phyloP scores from a whole-genome alignment of 2,797 vertebrate species.

The Lophius americanus region DNA sequence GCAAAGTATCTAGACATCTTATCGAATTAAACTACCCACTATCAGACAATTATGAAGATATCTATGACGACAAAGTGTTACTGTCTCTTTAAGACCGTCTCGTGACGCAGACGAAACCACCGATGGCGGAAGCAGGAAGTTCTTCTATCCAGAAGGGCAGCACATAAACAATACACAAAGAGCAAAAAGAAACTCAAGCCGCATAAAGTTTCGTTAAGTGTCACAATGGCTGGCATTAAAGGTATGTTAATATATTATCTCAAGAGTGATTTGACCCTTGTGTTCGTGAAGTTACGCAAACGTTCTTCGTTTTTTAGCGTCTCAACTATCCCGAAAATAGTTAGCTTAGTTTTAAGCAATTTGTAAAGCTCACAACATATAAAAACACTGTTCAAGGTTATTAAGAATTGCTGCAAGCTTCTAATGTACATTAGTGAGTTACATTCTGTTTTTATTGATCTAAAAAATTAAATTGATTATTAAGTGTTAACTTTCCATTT shows the following conservation, averaged over 20 bases:
- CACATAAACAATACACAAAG: conserved; percentile 66
- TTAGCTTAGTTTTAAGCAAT: conserved; percentile 9
- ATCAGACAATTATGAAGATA: neutral
- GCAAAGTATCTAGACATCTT: neutral
- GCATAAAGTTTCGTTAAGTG: neutral
- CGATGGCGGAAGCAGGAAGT: conserved; percentile 80
- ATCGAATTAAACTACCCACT: neutral
- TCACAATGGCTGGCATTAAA: conserved; percentile 83
- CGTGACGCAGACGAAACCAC: conserved; percentile 18
- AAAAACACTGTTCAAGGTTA: neutral
- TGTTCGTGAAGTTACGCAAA: neutral
- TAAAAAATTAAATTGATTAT: too few relatives aligned
- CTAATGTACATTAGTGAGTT: neutral
- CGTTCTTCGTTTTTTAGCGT: neutral
- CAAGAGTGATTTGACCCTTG: fast-evolving
- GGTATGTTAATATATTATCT: conserved; percentile 52
- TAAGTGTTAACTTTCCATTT: too few relatives aligned
- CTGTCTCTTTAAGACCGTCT: conserved; percentile 77
- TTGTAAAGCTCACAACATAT: neutral
- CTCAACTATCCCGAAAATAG: conserved; percentile 10
- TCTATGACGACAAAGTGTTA: neutral
- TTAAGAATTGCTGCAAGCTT: neutral
- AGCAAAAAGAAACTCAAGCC: conserved; percentile 19
- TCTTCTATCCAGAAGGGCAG: conserved; percentile 26
- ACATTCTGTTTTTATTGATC: neutral